Evolutionary conservation across 2,888 invertebrate species (phyloP), one percentile per base, ranked within the genome.

Genomic region (Phengaris arion): DNA sequence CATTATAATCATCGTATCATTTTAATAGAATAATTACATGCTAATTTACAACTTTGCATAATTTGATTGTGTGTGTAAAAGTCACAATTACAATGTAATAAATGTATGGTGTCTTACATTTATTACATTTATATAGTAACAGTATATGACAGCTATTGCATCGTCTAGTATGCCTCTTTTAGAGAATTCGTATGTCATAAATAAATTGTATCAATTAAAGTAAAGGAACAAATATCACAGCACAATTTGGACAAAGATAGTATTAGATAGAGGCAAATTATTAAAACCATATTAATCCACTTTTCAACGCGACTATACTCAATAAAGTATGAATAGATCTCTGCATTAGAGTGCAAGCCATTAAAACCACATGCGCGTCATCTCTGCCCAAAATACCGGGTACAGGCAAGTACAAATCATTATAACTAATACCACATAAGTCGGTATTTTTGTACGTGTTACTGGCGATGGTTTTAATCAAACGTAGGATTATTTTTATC

Each of bases 311-410:
- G 54, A 72, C 7, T 72, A 13, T 72, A 72, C 74, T 13, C 55
- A 74, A 70, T 68, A 74, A 52, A 77, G 75, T 76, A 55, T 78
- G 76, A 72, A 77, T 54, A 68, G 57, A 85, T 85, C 85, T 82
- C 83, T 86, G 87, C 87, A 86, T 86, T 87, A 86, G 83, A 91
- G 90, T 89, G 90, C 90, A 91, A 82, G 85, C 89, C 87, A 92
- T 92, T 91, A 90, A 89, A 88, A 87, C 87, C 92, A 92, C 89
- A 90, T 90, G 90, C 83, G 83, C 86, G 86, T 89, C 89, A 88
- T 85, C 82, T 84, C 84, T 86, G 75, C 79, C 73, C 74, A 76
- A 72, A 72, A 72, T 72, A 72, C 54, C 72, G 35, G 15, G 51
- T 35, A 72, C 52, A 70, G 15, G 51, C 64, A 15, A 15, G 72